phyloP scores from a whole-genome alignment of 2,888 invertebrate genomes.

The Acanthoscelides obtectus region DNA sequence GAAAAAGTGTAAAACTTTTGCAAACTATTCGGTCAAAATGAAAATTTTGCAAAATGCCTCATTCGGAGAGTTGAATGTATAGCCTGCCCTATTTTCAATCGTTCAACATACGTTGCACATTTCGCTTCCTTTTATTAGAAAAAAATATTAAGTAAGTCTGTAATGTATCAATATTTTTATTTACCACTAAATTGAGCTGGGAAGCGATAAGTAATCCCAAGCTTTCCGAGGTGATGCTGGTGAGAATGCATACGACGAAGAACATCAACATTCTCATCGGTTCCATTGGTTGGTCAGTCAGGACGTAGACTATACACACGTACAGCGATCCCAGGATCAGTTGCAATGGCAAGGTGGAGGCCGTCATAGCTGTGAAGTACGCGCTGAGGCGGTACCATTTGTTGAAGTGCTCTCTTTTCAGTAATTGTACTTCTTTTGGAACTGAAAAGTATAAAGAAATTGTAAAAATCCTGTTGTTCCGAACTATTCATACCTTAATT shows the following conservation, averaged over 20 bases:
- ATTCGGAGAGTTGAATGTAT: too few species aligned
- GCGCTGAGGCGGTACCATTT: slow-evolving; percentile 78
- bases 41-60: too few species aligned
- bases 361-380: slow-evolving; percentile 69
- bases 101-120: too few species aligned
- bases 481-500: too few species aligned
- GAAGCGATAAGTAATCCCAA: slow-evolving; percentile 73
- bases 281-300: slow-evolving; percentile 76
- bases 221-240: slow-evolving; percentile 73
- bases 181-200: slow-evolving; percentile 69
- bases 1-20: too few species aligned
- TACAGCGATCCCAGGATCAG: slow-evolving; percentile 65
- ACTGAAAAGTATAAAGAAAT: too few species aligned
- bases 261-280: slow-evolving; percentile 62
- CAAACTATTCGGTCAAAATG: too few species aligned
- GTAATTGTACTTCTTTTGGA: slow-evolving; percentile 70
- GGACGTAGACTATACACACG: slow-evolving; percentile 64
- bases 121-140: too few species aligned
- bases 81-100: too few species aligned
- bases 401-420: slow-evolving; percentile 81
- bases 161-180: slow-evolving; percentile 42
- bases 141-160: too few species aligned
- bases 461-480: too few species aligned
- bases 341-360: slow-evolving; percentile 69
- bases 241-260: slow-evolving; percentile 63